Conservation (phyloP, 2,113 vertebrate species). For the Puffinus mauretanicus region DNA sequence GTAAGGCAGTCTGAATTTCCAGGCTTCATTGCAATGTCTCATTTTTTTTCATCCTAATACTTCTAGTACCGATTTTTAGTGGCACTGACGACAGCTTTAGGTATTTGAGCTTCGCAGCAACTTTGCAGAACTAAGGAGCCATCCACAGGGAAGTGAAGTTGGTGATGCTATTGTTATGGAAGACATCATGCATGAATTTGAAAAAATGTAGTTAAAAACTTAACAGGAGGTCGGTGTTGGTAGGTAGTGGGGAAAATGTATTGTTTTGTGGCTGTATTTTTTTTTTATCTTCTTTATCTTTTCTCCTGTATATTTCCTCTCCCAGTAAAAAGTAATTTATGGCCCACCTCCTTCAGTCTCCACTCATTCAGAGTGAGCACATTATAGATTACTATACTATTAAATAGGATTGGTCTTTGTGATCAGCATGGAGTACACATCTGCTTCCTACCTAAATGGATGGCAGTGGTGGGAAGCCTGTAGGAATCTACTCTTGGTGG, state of each 20-base stretch:
- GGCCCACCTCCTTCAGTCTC: background rate
- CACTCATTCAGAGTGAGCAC: background rate
- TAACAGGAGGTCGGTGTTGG: background rate
- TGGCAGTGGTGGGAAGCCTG: background rate
- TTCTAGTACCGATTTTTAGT: background rate
- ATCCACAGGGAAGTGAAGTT: background rate
- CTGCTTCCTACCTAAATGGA: background rate
- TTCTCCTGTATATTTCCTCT: background rate
- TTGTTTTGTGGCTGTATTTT: background rate
- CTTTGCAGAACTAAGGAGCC: background rate
- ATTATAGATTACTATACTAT: background rate
- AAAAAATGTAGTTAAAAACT: background rate
- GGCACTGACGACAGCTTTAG: background rate
- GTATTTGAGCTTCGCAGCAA: background rate
- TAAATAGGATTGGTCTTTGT: background rate
- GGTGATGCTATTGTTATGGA: background rate
- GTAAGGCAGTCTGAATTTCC: background rate
- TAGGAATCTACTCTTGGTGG: background rate
- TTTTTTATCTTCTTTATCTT: background rate
- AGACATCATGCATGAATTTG: background rate
- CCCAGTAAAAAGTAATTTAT: background rate
- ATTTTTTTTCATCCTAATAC: background rate
- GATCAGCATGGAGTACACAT: background rate
- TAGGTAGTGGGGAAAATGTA: background rate
- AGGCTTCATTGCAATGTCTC: background rate